Percentiles rank a stretch among this genome's conserved stretches.
phyloP scores from a whole-genome alignment of 2,797 vertebrate genomes.

The Limnodromus scolopaceus region DNA sequence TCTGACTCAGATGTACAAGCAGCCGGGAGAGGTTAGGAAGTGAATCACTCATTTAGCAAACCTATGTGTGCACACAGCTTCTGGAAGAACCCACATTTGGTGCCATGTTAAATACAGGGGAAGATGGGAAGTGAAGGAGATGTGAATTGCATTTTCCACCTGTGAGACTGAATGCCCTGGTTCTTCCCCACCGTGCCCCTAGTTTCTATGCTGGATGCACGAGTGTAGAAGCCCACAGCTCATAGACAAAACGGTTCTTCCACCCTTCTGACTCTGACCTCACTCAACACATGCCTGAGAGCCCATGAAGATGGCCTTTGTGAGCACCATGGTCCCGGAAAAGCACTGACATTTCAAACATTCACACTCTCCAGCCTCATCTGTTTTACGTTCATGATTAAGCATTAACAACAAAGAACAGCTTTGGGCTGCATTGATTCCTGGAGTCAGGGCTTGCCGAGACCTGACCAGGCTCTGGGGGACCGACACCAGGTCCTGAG shows the following conservation, averaged over 20 bases:
- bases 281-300: not conserved
- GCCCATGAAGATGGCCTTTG: rapidly evolving
- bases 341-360: not conserved
- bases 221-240: not conserved
- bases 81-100: not conserved
- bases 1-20: not conserved
- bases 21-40: not conserved
- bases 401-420: not conserved
- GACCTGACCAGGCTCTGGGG: not conserved
- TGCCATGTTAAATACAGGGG: not conserved
- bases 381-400: rapidly evolving
- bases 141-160: not conserved
- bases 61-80: not conserved
- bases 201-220: not conserved
- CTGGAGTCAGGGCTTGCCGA: not conserved
- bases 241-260: not conserved
- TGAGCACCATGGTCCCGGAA: not conserved
- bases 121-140: not conserved
- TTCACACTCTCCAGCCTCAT: not conserved
- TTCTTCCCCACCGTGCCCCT: not conserved
- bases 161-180: not conserved
- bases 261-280: not conserved
- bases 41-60: not conserved
- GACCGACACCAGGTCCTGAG: not conserved
- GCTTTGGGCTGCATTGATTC: not conserved